Conservation (phyloP, 2,113 vertebrate genomes). For the Melanerpes aurifrons region DNA sequence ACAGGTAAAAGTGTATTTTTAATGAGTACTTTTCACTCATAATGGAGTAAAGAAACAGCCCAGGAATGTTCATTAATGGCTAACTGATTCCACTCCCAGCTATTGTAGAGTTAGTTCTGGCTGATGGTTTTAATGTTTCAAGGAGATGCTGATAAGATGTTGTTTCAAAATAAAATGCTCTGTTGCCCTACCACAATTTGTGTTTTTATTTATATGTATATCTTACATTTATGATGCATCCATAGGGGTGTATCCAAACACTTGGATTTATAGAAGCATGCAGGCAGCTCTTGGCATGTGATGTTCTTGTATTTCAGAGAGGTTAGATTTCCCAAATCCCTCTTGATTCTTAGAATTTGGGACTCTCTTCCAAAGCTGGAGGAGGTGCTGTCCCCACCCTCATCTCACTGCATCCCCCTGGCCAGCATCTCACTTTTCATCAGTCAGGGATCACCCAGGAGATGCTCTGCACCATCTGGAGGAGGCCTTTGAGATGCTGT, state of each 20-base stretch:
- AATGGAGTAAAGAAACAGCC: background rate
- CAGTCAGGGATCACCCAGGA: rapidly evolving
- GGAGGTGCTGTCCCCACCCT: background rate
- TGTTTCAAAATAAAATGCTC: background rate
- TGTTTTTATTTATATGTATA: background rate
- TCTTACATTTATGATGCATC: background rate
- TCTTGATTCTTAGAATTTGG: background rate
- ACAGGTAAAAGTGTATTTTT: background rate
- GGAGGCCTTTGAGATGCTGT: background rate
- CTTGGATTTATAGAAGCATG: background rate
- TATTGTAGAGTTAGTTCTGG: conserved; percentile 7
- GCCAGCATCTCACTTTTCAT: background rate
- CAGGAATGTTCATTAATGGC: background rate
- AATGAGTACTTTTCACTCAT: conserved; percentile 9
- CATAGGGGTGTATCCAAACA: background rate
- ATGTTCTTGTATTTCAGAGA: background rate
- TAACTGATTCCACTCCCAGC: background rate
- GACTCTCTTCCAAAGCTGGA: background rate
- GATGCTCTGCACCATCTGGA: background rate
- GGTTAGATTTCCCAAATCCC: background rate
- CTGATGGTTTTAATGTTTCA: background rate
- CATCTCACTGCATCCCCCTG: background rate
- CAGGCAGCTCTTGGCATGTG: background rate
- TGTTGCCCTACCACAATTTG: background rate
- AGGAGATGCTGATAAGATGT: background rate